Base-by-base conservation (phyloP, 2,797 vertebrate species). In the Acanthurus leucopareius region DNA sequence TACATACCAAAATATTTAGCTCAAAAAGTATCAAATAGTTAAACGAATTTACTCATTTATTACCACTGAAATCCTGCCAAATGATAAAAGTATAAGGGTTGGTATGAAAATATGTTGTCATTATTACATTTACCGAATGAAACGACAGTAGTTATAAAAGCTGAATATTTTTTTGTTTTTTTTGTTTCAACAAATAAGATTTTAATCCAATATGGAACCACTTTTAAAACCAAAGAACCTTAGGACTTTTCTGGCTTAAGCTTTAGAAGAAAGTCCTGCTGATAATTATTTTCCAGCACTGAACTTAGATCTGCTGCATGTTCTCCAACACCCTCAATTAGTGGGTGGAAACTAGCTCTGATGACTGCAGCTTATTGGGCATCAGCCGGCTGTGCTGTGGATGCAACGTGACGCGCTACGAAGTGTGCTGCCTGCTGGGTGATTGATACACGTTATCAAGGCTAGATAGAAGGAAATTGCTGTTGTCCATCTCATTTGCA, bases 401-500 rank as follows among this genome's bases (percentile, higher is more conserved):
- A 69, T 78, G 69, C 69, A 75, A 60, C 10, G 20, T 78, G 81
- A 80, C 35, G 4, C 69, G 61, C 78, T 73, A 49, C 69, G 77
- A 77, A 73, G 64, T 75, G 73, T 51, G 52, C 79, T 69, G 68
- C 81, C 87, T 80, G 82, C 88, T 72, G 83, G 69, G 77, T 91
- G 91, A 94, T 89, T 91, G 90, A 93, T 91, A 89, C 72, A 57
- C 9, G 61, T 65, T 79, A 88, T 85, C 82, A 68, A 49, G 79
- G 85, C 73, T 59, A 77, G 78, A 88, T 60, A 28, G 79, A 73
- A 88, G 91, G 92, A 94, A 93, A 94, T 86, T 84, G 85, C 82
- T 88, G 80, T 90, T 93, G 89, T 92, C 86, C 88, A 79, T 92
- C 88, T 94, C 85, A 91, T 93, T 92, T 91, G 89, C 79, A 80